Evolutionary conservation across 1,140 invertebrate genomes (phyloP).

Genomic region (Hydropsyche tenuis): DNA sequence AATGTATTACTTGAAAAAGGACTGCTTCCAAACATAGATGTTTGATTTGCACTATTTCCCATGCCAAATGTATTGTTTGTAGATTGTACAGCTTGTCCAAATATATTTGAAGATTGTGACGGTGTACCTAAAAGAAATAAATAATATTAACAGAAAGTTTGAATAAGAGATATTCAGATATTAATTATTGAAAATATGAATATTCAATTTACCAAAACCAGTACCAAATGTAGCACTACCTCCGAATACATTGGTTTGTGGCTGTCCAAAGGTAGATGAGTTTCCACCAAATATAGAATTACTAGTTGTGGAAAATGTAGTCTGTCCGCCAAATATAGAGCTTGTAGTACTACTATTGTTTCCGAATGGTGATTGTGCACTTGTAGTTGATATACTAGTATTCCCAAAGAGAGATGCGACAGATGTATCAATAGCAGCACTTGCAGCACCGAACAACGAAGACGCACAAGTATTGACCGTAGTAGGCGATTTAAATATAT

Average conservation of each 20-base stretch:
- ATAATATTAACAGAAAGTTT: too few species aligned
- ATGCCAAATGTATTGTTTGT: conserved; percentile 41
- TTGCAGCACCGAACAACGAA: conserved; percentile 47
- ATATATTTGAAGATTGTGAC: conserved; percentile 48
- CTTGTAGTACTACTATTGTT: conserved; percentile 8
- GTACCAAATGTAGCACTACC: conserved; percentile 23
- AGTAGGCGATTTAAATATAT: conserved; percentile 37
- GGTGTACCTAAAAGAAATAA: too few species aligned
- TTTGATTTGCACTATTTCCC: conserved; percentile 39
- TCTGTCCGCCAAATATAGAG: conserved; percentile 40
- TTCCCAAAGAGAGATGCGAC: conserved; percentile 41
- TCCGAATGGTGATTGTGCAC: conserved; percentile 31
- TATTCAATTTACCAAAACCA: conserved; percentile 7
- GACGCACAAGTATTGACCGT: conserved; percentile 43
- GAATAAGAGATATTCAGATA: neutral
- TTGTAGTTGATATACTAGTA: conserved; percentile 38
- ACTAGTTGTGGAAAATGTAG: conserved; percentile 38
- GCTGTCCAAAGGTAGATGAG: conserved; percentile 39
- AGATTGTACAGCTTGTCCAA: conserved; percentile 51
- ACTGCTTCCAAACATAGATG: conserved; percentile 46
- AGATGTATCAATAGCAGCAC: conserved; percentile 39
- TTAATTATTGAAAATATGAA: neutral
- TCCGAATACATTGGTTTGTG: conserved; percentile 34
- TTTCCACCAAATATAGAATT: conserved; percentile 42
- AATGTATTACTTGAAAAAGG: conserved; percentile 41